phyloP scores from a whole-genome alignment of 2,797 vertebrate species.

The Chrysocyon brachyurus region DNA sequence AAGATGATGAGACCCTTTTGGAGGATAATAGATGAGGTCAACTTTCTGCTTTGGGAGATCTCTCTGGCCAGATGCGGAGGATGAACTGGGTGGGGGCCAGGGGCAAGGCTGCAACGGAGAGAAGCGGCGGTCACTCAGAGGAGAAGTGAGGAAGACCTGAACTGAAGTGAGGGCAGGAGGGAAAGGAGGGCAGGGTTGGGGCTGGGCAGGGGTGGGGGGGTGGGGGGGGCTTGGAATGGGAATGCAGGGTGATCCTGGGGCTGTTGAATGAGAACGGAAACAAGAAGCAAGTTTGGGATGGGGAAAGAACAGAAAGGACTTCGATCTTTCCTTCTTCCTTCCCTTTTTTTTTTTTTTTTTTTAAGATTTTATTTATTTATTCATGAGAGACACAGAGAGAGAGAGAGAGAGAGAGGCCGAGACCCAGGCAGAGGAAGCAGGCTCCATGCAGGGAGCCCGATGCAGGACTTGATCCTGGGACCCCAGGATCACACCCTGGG shows the following conservation, averaged over 20 bases:
- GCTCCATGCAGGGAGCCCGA: too few species aligned
- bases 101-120: background rate
- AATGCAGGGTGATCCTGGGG: too few species aligned
- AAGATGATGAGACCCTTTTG: background rate
- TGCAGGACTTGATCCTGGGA: too few species aligned
- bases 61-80: background rate
- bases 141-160: background rate
- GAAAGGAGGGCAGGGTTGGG: background rate
- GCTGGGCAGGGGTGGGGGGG: background rate
- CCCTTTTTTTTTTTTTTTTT: too few species aligned
- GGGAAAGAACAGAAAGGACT: background rate
- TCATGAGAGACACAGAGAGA: too few species aligned
- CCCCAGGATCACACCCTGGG: too few species aligned
- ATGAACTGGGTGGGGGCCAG: background rate
- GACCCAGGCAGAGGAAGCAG: too few species aligned
- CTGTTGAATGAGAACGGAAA: background rate
- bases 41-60: background rate
- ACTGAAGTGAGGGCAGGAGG: background rate
- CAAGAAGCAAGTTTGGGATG: background rate
- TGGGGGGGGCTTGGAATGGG: background rate
- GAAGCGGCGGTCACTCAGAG: background rate
- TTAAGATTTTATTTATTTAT: too few species aligned
- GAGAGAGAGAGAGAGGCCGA: too few species aligned
- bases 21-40: background rate
- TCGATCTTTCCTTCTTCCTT: background rate